Percentiles rank a stretch among this genome's conserved stretches.
These are phyloP conservation scores for Periplaneta americana DNA, from an alignment of 1,140 invertebrate species.

Conservation along the genomic window DNA sequence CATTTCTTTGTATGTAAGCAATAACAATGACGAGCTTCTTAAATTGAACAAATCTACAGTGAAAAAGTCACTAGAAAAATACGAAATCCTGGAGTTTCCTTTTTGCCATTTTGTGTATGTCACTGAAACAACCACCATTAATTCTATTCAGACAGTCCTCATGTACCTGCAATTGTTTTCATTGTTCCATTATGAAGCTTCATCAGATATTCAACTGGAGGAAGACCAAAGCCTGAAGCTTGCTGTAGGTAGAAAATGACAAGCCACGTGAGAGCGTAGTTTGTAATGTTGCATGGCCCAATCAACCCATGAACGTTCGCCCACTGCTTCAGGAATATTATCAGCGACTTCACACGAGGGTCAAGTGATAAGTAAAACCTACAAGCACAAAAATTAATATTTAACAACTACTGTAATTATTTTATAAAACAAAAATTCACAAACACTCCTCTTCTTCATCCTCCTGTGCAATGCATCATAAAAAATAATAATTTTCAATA, in stretches of 20 bases:
- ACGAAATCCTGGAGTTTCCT: no score
- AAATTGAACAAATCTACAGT: no score
- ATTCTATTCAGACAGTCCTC: background rate
- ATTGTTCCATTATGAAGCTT: background rate
- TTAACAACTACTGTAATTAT: no score
- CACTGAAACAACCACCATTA: no score
- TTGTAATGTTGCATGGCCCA: slow-evolving; percentile 31
- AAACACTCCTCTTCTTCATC: no score
- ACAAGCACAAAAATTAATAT: slow-evolving; percentile 32
- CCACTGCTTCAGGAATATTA: slow-evolving; percentile 46
- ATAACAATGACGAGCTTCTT: no score
- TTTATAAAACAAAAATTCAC: no score
- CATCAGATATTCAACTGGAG: background rate
- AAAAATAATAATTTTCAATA: no score
- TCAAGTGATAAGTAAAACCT: slow-evolving; percentile 30
- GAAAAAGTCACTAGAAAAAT: no score
- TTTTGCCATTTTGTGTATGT: no score
- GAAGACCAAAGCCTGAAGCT: background rate
- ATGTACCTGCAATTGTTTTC: background rate
- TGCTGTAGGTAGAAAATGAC: slow-evolving; percentile 39
- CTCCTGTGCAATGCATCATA: no score
- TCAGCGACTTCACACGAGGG: slow-evolving; percentile 28
- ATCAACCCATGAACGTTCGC: slow-evolving; percentile 31
- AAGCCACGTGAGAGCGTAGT: slow-evolving; percentile 39
- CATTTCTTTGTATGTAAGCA: no score